phyloP scores from a whole-genome alignment of 2,888 invertebrate species.

The Chrysina gloriosa region DNA sequence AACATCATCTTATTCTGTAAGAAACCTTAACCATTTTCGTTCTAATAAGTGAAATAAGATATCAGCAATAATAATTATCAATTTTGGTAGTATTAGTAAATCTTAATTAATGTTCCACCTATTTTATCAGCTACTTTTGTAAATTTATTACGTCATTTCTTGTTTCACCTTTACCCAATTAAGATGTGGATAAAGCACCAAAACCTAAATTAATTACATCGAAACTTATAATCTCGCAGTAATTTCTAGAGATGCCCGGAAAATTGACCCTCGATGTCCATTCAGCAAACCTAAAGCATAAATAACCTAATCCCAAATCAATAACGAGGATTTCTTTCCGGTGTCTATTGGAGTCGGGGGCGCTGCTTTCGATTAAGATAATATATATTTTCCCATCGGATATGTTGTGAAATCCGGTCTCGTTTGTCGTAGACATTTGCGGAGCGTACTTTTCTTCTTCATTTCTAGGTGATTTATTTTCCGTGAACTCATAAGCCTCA shows the following conservation, averaged over 20 bases:
- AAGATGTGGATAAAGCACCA: too few relatives aligned
- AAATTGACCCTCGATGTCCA: slow-evolving; percentile 27
- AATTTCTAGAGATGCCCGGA: slow-evolving; percentile 13
- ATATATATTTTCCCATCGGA: slow-evolving; percentile 48
- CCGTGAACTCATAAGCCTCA: slow-evolving; percentile 30
- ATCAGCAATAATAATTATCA: too few relatives aligned
- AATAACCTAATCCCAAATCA: slow-evolving; percentile 47
- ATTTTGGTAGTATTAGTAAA: too few relatives aligned
- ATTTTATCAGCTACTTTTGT: too few relatives aligned
- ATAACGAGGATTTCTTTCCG: slow-evolving; percentile 38
- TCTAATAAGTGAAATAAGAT: too few relatives aligned
- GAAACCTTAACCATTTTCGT: too few relatives aligned
- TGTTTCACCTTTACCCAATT: too few relatives aligned
- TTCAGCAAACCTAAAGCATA: slow-evolving; percentile 35
- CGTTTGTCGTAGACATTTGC: slow-evolving; percentile 47
- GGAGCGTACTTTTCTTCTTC: slow-evolving; percentile 44
- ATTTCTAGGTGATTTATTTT: slow-evolving; percentile 47
- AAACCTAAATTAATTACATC: slow-evolving; percentile 2
- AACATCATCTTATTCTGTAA: too few relatives aligned
- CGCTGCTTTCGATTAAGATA: slow-evolving; percentile 47
- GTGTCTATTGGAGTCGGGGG: slow-evolving; percentile 29
- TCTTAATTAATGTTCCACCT: too few relatives aligned
- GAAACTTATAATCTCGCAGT: slow-evolving; percentile 17
- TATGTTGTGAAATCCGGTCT: slow-evolving; percentile 46
- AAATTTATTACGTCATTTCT: too few relatives aligned